Base-by-base conservation (phyloP, 2,888 invertebrate species). In the Rhorus exstirpatorius region DNA sequence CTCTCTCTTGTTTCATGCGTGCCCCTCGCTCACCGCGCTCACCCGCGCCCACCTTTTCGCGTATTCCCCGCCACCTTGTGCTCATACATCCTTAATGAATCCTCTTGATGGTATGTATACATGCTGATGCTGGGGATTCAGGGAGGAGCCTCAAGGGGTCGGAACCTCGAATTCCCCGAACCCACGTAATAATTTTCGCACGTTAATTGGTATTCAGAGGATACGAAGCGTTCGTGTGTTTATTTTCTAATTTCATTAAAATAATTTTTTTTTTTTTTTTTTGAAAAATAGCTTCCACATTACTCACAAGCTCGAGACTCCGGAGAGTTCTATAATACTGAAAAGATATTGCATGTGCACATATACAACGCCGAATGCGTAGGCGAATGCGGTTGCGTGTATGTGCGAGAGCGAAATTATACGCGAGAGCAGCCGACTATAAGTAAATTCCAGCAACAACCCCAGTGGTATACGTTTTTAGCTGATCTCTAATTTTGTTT, bases 181-280 rank as follows among this genome's bases (percentile, higher is more conserved):
- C 70, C 86, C 86, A 85, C 85, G 87, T 88, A 89, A 90, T 31
- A n/a, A n/a, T n/a, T n/a, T 89, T 87, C 61, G 12, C 87, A 86
- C 87, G 87, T 89, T 90, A 89, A 90, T 90, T 90, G 89, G 87
- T 89, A 89, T 90, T 89, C 89, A 88, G 85, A 87, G 86, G 87
- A 83, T 78, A 82, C 83, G 72, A 55, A 65, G 35, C 55, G 67
- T 72, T 21, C 19, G 21, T 53, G 12, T 12, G 12, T 51, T 21
- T 21, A 6, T 35, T 35, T 35, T 35, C 35, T 35, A 6, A 3
- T 35, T 35, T 8, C n/a, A n/a, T n/a, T n/a, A n/a, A n/a, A n/a
- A n/a, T n/a, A n/a, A n/a, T n/a, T 3, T 41, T 44, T 68, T 86
- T 83, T 87, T 83, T 88, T 86, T 88, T 49, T 86, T 86, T 83